Evolutionary conservation across 2,113 vertebrate genomes (phyloP).

Genomic region (Stictonetta naevosa): DNA sequence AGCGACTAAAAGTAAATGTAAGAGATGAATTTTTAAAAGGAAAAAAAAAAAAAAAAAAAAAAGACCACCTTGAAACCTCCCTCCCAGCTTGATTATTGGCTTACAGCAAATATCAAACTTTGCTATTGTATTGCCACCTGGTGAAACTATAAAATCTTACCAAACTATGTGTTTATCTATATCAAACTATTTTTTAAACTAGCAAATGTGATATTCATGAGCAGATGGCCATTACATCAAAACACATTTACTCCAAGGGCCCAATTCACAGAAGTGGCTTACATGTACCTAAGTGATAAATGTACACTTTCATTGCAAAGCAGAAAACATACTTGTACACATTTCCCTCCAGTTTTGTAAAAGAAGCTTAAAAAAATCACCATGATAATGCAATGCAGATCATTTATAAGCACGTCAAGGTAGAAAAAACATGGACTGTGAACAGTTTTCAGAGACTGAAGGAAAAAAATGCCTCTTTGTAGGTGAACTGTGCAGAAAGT

Average conservation of each 20-base stretch:
- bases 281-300: conserved; percentile 71
- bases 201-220: conserved; percentile 70
- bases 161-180: conserved; percentile 62
- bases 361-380: conserved; percentile 25
- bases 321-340: conserved; percentile 41
- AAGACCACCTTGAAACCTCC: neutral
- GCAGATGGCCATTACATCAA: conserved; percentile 79
- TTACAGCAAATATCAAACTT: conserved; percentile 48
- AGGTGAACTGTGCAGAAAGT: conserved; percentile 1
- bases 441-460: neutral
- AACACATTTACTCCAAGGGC: conserved; percentile 72
- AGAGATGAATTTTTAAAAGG: conserved; percentile 25
- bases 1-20: neutral
- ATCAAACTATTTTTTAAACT: conserved; percentile 64
- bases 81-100: neutral
- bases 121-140: conserved; percentile 59
- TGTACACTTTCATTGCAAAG: conserved; percentile 26
- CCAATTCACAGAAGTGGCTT: conserved; percentile 68
- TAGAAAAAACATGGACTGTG: conserved; percentile 23
- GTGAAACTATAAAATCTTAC: conserved; percentile 56
- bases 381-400: conserved; percentile 1
- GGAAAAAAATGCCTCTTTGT: neutral
- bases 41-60: neutral
- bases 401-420: conserved; percentile 31
- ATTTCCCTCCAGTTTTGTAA: conserved; percentile 53